Percentiles rank a stretch among this genome's conserved stretches.
These are phyloP conservation scores for Sinella curviseta DNA, from an alignment of 1,140 invertebrate species.

Conservation along the genomic window DNA sequence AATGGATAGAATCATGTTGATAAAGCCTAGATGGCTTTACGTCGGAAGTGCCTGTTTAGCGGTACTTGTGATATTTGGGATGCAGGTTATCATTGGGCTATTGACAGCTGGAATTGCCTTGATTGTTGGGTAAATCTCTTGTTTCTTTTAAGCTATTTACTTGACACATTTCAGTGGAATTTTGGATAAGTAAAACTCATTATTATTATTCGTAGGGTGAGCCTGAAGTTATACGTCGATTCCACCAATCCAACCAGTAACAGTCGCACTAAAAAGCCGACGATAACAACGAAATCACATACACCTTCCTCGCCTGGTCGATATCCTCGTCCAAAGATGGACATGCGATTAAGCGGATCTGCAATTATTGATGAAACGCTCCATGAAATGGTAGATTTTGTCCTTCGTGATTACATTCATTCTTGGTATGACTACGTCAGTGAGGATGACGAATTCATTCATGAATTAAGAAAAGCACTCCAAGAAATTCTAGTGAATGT, in stretches of 20 bases:
- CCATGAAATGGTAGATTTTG: slow-evolving; percentile 71
- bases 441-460: slow-evolving; percentile 60
- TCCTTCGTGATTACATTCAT: slow-evolving; percentile 76
- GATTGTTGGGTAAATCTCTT: background rate
- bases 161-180: background rate
- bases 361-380: slow-evolving; percentile 70
- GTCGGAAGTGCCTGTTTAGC: background rate
- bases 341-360: slow-evolving; percentile 65
- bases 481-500: slow-evolving; percentile 61
- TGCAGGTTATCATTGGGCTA: background rate
- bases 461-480: slow-evolving; percentile 59
- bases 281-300: background rate
- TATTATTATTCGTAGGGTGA: background rate
- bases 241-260: background rate
- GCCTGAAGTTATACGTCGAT: background rate
- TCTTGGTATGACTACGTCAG: slow-evolving; percentile 70
- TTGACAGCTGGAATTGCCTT: background rate
- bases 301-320: background rate
- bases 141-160: background rate
- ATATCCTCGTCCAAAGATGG: slow-evolving; percentile 47
- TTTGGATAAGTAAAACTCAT: too few species aligned
- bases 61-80: background rate
- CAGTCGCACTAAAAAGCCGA: background rate
- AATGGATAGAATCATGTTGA: slow-evolving; percentile 14
- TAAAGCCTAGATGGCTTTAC: slow-evolving; percentile 2